Percentiles rank a stretch among this genome's conserved stretches.
Conservation (phyloP, 2,113 vertebrate genomes). For the Puffinus mauretanicus region DNA sequence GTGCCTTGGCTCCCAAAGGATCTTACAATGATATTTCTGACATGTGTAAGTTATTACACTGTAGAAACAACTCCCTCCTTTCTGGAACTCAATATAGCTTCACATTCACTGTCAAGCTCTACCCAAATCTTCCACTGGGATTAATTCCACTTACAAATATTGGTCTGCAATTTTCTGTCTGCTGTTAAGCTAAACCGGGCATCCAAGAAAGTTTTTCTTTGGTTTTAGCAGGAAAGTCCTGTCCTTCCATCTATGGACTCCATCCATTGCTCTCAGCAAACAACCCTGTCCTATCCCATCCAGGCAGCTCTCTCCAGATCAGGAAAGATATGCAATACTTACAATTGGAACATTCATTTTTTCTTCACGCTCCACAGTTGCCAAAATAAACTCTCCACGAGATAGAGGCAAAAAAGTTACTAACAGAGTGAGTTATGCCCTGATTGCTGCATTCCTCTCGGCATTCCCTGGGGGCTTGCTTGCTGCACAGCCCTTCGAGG, state of each 20-base stretch:
- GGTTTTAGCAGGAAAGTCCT: neutral
- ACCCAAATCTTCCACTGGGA: neutral
- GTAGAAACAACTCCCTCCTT: neutral
- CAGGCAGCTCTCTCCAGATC: neutral
- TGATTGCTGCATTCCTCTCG: neutral
- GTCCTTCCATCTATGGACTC: neutral
- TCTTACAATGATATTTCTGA: neutral
- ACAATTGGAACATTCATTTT: neutral
- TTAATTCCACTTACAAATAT: neutral
- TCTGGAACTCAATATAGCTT: neutral
- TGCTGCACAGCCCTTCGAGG: neutral
- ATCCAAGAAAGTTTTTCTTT: neutral
- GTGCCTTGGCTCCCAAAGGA: neutral
- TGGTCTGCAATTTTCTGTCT: neutral
- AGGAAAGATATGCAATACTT: neutral
- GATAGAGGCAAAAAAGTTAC: constrained; percentile 34
- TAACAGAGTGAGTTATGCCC: constrained; percentile 18
- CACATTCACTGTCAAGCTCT: neutral
- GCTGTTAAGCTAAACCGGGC: neutral
- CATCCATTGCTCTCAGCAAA: neutral
- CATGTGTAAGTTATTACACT: neutral
- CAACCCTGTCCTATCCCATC: neutral
- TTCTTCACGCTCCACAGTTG: neutral
- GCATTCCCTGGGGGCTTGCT: neutral
- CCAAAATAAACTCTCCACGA: constrained; percentile 49